These are phyloP conservation scores for Corythoichthys haematopterus DNA, from an alignment of 2,113 vertebrate genomes.

Conservation along the genomic window DNA sequence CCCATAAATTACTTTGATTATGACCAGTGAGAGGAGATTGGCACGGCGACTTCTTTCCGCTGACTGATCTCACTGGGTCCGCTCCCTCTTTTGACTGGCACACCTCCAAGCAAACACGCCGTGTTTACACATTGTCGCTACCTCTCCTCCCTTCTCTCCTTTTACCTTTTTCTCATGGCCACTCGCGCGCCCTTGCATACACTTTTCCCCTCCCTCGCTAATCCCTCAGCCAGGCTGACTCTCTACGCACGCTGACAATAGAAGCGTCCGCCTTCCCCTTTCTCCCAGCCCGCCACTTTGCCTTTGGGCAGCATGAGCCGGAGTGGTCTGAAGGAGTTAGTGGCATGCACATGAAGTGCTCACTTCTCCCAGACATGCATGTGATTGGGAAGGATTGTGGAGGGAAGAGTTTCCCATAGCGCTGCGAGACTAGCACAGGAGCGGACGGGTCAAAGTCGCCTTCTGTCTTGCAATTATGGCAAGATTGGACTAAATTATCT, in stretches of 20 bases:
- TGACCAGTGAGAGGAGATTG: conserved; percentile 17
- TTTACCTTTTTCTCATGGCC: conserved; percentile 43
- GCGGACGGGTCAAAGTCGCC: conserved; percentile 30
- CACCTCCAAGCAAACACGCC: conserved; percentile 21
- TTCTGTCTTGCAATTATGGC: conserved; percentile 25
- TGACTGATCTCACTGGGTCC: conserved; percentile 25
- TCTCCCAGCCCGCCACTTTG: conserved; percentile 56
- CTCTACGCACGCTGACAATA: conserved; percentile 53
- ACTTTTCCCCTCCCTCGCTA: conserved; percentile 27
- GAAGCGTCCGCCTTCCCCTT: conserved; percentile 9
- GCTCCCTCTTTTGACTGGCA: conserved; percentile 22
- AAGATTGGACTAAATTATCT: conserved; percentile 35
- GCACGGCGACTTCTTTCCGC: conserved; percentile 7
- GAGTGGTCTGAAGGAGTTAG: conserved; percentile 69
- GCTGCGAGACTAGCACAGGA: conserved; percentile 34
- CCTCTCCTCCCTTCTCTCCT: conserved; percentile 31
- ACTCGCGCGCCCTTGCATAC: conserved; percentile 29
- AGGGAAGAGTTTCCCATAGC: conserved; percentile 48
- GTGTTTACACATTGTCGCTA: conserved; percentile 42
- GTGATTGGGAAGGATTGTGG: conserved; percentile 47
- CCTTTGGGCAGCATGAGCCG: conserved; percentile 61
- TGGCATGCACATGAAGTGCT: conserved; percentile 58
- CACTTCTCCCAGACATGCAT: conserved; percentile 48
- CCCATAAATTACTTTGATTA: conserved; percentile 37
- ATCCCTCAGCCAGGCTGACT: conserved; percentile 46